A percentile compares a stretch with the other conserved stretches of the same genome.
Conservation (phyloP, 2,113 vertebrate genomes). For the Laticauda laticaudata region DNA sequence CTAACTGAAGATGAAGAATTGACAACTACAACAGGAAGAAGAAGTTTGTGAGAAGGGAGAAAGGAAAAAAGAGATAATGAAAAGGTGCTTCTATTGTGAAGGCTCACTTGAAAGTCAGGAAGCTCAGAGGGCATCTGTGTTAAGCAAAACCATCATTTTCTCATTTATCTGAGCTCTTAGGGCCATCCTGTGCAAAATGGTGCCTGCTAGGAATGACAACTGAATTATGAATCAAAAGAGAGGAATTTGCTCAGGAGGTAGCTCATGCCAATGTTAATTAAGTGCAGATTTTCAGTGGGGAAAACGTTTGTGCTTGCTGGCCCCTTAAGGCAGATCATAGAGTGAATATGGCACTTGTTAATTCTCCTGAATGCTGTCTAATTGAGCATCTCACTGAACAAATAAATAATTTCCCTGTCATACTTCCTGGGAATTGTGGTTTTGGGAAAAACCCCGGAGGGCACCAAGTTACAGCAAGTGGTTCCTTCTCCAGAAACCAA, state of each 20-base stretch:
- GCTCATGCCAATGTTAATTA: conserved; percentile 36
- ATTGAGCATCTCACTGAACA: not conserved
- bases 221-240: conserved; percentile 54
- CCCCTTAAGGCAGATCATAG: conserved; percentile 54
- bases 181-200: conserved; percentile 41
- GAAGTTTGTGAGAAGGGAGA: not conserved
- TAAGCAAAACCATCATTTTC: conserved; percentile 41
- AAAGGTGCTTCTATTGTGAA: conserved; percentile 1
- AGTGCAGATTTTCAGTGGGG: conserved; percentile 39
- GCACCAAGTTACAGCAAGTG: not conserved
- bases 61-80: not conserved
- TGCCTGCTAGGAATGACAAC: conserved; percentile 27
- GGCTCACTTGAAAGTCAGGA: not conserved
- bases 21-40: too few species aligned
- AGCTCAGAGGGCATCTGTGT: conserved; percentile 15
- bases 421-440: not conserved
- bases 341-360: conserved; percentile 37
- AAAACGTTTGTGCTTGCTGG: conserved; percentile 60
- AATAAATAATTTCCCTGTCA: not conserved
- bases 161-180: conserved; percentile 23
- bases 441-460: not conserved
- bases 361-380: not conserved
- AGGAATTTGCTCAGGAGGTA: conserved; percentile 52
- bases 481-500: not conserved
- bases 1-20: too few species aligned